These are phyloP conservation scores for Upupa epops DNA, from an alignment of 2,113 vertebrate species.

Conservation along the genomic window DNA sequence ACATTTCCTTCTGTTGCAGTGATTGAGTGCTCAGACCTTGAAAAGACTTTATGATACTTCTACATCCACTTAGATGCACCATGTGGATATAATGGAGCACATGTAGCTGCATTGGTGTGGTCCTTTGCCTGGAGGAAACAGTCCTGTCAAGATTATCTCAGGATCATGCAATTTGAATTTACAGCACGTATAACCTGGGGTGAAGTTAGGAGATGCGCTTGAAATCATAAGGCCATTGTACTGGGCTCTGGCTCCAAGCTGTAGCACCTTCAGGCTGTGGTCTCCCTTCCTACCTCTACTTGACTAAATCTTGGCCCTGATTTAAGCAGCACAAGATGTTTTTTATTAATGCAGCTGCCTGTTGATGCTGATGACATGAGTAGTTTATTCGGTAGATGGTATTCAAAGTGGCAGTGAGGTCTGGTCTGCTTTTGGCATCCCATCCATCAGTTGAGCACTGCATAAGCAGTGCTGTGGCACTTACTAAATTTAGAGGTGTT, in stretches of 20 bases:
- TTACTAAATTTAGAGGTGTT: slow-evolving; percentile 1
- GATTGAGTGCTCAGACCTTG: background rate
- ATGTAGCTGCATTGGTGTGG: background rate
- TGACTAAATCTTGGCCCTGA: background rate
- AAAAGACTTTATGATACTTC: background rate
- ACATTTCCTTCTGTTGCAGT: background rate
- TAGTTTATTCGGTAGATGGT: slow-evolving; percentile 1
- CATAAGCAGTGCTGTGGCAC: background rate
- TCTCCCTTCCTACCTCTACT: background rate
- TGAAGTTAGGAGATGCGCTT: background rate
- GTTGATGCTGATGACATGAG: background rate
- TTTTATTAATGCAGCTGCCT: background rate
- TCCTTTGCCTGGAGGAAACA: background rate
- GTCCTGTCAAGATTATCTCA: background rate
- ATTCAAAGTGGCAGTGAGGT: background rate
- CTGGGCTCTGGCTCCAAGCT: background rate
- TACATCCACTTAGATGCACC: background rate
- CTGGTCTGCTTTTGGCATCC: background rate
- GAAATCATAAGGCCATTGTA: background rate
- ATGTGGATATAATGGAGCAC: background rate
- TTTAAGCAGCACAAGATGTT: background rate
- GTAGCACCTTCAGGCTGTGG: background rate
- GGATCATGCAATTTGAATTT: background rate
- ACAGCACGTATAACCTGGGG: background rate
- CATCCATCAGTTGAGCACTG: slow-evolving; percentile 3